Evolutionary conservation across 2,113 vertebrate species (phyloP), one percentile per base, ranked within the genome.

Genomic region (Sula dactylatra): DNA sequence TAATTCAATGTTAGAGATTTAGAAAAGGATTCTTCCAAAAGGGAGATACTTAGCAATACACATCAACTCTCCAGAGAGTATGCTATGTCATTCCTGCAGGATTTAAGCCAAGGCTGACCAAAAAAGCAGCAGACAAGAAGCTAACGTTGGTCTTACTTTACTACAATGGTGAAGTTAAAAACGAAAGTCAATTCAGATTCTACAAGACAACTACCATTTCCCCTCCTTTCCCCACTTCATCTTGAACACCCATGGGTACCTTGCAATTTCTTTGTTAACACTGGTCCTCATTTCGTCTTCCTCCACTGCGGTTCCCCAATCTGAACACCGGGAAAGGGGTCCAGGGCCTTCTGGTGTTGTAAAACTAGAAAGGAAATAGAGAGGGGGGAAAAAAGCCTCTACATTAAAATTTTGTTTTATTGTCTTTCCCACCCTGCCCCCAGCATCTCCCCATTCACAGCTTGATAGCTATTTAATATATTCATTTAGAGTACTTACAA

Each of bases 281-380:
- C 55, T 98, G 82, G 98, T 98, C 86, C 98, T 99, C 98, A 99
- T 98, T 61, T 99, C 99, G 36, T 99, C 98, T 22, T 99, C 98
- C 94, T 99, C 99, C 70, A 99, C 99, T 54, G 98, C 99, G 83
- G 98, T 98, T 24, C 98, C 99, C 99, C 99, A 99, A 67, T 99
- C 99, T 20, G 95, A 96, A 77, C 98, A 98, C 27, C 99, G 97
- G 26, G 99, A 97, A 62, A 97, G 94, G 1, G 99, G 98, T 7
- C 98, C 98, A 6, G 98, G 96, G 64, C 98, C 98, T 96, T 99
- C 99, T 55, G 99, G 99, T 49, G 99, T 99, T 38, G 99, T 99
- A 88, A 99, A 99, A 88, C 99, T 99, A 80, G 7, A 88, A 82
- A 64, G 32, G 8, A 71, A 54, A 66, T 21, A 26, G 8, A 6